phyloP scores from a whole-genome alignment of 2,797 vertebrate genomes.

The Rhinoraja longicauda region DNA sequence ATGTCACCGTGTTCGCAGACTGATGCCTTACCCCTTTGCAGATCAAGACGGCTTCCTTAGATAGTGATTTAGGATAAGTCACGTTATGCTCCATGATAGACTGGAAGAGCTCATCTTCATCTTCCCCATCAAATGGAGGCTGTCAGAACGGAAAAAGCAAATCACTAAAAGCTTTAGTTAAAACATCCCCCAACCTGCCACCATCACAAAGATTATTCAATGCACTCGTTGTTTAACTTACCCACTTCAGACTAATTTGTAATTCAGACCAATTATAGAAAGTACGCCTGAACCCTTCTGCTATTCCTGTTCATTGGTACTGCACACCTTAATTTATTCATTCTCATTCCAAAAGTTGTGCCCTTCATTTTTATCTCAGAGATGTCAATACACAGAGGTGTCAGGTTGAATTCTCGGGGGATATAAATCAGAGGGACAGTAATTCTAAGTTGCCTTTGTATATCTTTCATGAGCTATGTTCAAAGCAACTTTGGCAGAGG shows the following conservation, averaged over 20 bases:
- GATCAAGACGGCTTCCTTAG: constrained; percentile 95
- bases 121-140: constrained; percentile 95
- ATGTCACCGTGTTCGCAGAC: background rate
- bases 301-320: background rate
- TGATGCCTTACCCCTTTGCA: constrained; percentile 85
- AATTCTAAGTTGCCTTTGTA: background rate
- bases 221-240: background rate
- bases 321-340: background rate
- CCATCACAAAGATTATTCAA: background rate
- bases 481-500: background rate
- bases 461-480: background rate
- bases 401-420: background rate
- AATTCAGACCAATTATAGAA: background rate
- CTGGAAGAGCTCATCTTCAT: constrained; percentile 95
- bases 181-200: rapidly evolving
- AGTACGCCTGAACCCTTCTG: background rate
- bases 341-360: background rate
- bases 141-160: constrained; percentile 46
- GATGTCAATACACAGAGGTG: background rate
- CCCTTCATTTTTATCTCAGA: background rate
- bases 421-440: background rate
- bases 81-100: constrained; percentile 99
- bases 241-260: background rate
- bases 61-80: constrained; percentile 92
- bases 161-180: background rate